Percentiles rank a stretch among this genome's conserved stretches.
Conservation (phyloP, 2,797 vertebrate species). For the Fratercula arctica region DNA sequence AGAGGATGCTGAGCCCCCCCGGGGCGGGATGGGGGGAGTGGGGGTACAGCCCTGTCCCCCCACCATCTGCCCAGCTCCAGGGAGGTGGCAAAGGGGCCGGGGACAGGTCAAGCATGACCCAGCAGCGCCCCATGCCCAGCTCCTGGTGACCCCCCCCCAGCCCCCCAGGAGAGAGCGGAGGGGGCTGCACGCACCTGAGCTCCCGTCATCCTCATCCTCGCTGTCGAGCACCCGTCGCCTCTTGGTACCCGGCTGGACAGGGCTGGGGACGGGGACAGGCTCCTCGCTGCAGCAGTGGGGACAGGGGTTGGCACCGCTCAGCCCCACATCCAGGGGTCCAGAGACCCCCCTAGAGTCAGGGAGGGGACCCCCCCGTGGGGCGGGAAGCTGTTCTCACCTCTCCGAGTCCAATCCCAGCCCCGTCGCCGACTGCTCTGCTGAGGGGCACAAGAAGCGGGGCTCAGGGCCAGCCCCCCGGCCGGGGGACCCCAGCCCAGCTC, state of each 20-base stretch:
- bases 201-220: slow-evolving; percentile 63
- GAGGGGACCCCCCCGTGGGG: accelerated
- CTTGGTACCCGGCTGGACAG: slow-evolving; percentile 52
- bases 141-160: not conserved
- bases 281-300: not conserved
- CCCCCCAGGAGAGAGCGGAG: accelerated
- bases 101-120: accelerated
- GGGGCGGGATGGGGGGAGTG: accelerated
- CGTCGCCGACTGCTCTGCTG: not conserved
- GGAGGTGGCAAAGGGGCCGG: not conserved
- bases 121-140: not conserved
- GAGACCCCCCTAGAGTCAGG: not conserved
- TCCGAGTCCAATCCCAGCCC: not conserved
- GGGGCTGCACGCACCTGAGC: not conserved
- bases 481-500: not conserved
- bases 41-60: not conserved
- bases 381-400: not conserved
- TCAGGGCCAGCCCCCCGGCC: not conserved
- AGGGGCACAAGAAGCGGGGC: not conserved
- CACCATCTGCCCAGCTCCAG: accelerated
- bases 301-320: not conserved
- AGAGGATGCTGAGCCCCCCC: not conserved
- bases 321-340: not conserved
- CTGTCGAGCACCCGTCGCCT: slow-evolving; percentile 78
- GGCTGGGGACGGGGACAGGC: not conserved